Conservation (phyloP, 2,797 vertebrate species). For the Periophthalmus magnuspinnatus region DNA sequence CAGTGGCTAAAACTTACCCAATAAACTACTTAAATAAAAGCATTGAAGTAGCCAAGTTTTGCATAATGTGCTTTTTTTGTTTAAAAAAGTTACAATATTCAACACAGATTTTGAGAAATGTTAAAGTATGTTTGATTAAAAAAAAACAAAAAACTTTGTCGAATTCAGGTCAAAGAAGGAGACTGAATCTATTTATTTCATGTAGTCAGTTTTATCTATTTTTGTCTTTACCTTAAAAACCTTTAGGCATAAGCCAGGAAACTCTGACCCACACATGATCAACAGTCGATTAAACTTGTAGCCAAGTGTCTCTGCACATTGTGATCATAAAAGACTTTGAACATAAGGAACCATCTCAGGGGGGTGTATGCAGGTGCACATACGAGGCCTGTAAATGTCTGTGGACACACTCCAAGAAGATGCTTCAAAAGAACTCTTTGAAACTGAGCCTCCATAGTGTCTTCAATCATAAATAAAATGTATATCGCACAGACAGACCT, state of each 20-base stretch:
- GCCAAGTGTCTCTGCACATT: not conserved
- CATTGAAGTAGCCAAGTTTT: too few relatives aligned
- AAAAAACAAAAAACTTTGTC: too few relatives aligned
- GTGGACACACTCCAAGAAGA: slow-evolving; percentile 29
- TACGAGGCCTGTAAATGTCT: slow-evolving; percentile 16
- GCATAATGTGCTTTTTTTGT: too few relatives aligned
- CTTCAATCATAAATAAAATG: slow-evolving; percentile 41
- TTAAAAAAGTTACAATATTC: too few relatives aligned
- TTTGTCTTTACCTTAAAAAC: too few relatives aligned
- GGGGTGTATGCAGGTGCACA: slow-evolving; percentile 11
- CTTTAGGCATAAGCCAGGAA: not conserved
- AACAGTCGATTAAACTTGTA: slow-evolving; percentile 5
- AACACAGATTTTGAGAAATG: too few relatives aligned
- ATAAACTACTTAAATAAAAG: too few relatives aligned
- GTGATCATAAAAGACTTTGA: not conserved
- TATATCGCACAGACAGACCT: slow-evolving; percentile 25
- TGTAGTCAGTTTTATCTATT: too few relatives aligned
- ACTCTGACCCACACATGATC: not conserved
- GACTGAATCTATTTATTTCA: too few relatives aligned
- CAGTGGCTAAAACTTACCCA: too few relatives aligned
- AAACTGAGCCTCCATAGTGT: slow-evolving; percentile 18
- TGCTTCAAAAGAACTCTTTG: slow-evolving; percentile 13
- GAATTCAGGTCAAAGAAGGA: too few relatives aligned
- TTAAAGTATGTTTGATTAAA: too few relatives aligned
- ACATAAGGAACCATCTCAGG: not conserved